Percentiles rank a stretch among this genome's conserved stretches.
Conservation (phyloP, 2,888 invertebrate species). For the Meganola albula region DNA sequence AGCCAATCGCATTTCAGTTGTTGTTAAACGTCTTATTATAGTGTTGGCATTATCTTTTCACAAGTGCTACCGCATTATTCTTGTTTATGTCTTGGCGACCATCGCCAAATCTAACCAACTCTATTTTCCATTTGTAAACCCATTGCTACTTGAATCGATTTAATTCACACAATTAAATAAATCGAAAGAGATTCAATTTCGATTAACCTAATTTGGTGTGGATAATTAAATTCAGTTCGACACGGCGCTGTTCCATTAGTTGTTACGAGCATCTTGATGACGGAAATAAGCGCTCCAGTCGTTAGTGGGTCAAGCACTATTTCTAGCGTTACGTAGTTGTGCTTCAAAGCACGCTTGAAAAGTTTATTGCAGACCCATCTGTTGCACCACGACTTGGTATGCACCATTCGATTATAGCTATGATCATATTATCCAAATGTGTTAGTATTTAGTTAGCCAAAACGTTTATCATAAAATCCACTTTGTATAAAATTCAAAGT, state of each 20-base stretch:
- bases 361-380: conserved; percentile 37
- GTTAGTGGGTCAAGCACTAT: conserved; percentile 74
- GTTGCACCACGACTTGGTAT: too few relatives aligned
- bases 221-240: conserved; percentile 44
- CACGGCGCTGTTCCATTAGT: conserved; percentile 35
- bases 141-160: not conserved
- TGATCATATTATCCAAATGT: too few relatives aligned
- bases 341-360: conserved; percentile 56
- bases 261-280: conserved; percentile 53
- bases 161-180: too few relatives aligned
- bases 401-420: too few relatives aligned
- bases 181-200: conserved; percentile 13
- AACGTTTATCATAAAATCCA: not conserved
- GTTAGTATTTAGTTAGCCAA: too few relatives aligned
- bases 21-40: conserved; percentile 24
- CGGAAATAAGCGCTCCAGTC: conserved; percentile 75
- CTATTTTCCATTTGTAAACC: conserved; percentile 12
- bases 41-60: conserved; percentile 27
- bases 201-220: conserved; percentile 36
- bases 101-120: conserved; percentile 19
- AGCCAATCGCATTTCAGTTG: not conserved
- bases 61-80: conserved; percentile 28
- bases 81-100: conserved; percentile 27
- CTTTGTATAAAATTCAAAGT: not conserved
- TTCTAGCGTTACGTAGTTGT: conserved; percentile 68